Base-by-base conservation (phyloP, 2,888 invertebrate genomes). In the Bhutanitis thaidina region DNA sequence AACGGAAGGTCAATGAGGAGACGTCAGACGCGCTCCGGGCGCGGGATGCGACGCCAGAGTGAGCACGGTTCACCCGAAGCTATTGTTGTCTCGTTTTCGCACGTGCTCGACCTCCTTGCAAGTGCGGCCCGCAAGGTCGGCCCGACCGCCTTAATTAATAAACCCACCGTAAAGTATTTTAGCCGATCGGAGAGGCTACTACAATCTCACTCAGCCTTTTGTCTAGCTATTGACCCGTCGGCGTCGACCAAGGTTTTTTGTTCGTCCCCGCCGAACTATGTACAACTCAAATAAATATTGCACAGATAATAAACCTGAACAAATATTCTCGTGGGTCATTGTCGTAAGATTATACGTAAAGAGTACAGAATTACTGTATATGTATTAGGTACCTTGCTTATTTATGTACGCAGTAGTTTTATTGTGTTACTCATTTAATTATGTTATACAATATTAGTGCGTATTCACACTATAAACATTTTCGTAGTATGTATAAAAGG, bases 61-160 rank as follows among this genome's bases (percentile, higher is more conserved):
- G 58, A 52, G 58, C 58, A 62, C 61, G 59, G 56, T 62, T 57
- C 52, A 55, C 52, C 59, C 57, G 60, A 57, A 57, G 56, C 57
- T 69, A 65, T 58, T 37, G 60, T 61, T 63, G 62, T 78, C 86
- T 72, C 78, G 57, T 63, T 85, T 77, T 55, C 75, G 61, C 81
- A 65, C 71, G 68, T 71, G 69, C 67, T 66, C 67, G 51, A 51
- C 46, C 51, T 87, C 87, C 84, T 87, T 86, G 83, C 86, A 85
- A 86, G 87, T 76, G 82, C 87, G 81, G 81, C 84, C 77, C 79
- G 84, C 88, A 88, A 87, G 89, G 88, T 87, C 88, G 89, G 82
- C 77, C 76, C 86, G 85, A 84, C 85, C 87, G 86, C 83, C 81
- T 87, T 89, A 89, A 89, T 89, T 89, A 89, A 89, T 89, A 88